These are phyloP conservation scores for Nomada fabriciana DNA, from an alignment of 2,888 invertebrate genomes.

Conservation along the genomic window DNA sequence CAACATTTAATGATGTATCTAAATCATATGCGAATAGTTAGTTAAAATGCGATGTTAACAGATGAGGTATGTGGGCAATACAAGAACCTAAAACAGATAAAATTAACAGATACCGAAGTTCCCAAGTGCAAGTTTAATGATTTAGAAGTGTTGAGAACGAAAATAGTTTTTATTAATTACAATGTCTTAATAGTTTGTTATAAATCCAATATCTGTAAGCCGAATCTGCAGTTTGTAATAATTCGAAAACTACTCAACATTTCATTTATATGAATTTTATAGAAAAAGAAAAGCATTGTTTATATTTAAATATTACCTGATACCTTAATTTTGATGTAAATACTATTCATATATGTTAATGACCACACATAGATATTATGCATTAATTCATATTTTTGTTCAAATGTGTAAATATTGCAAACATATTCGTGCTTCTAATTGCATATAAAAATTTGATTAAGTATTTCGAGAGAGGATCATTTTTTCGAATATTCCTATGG, in stretches of 20 bases:
- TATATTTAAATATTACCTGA: no score
- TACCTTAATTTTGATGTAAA: no score
- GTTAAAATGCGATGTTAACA: constrained; percentile 16
- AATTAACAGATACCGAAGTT: background rate
- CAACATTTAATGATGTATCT: constrained; percentile 27
- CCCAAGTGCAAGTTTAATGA: constrained; percentile 23
- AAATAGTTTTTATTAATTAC: constrained; percentile 14
- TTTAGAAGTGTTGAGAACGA: background rate
- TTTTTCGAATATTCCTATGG: background rate
- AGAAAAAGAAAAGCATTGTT: no score
- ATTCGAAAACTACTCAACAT: background rate
- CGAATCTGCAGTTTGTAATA: background rate
- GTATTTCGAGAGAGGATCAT: background rate
- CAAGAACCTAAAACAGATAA: background rate
- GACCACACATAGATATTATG: no score
- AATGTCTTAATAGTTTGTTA: constrained; percentile 12
- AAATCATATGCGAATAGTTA: constrained; percentile 16
- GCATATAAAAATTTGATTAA: background rate
- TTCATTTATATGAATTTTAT: background rate
- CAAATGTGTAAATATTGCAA: no score
- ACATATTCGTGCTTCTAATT: no score
- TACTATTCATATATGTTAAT: no score
- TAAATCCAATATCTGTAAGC: no score
- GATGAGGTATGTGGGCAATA: constrained; percentile 13
- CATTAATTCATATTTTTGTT: no score